Conservation (phyloP, 1,140 invertebrate genomes). For the Drosophila pruinosa region DNA sequence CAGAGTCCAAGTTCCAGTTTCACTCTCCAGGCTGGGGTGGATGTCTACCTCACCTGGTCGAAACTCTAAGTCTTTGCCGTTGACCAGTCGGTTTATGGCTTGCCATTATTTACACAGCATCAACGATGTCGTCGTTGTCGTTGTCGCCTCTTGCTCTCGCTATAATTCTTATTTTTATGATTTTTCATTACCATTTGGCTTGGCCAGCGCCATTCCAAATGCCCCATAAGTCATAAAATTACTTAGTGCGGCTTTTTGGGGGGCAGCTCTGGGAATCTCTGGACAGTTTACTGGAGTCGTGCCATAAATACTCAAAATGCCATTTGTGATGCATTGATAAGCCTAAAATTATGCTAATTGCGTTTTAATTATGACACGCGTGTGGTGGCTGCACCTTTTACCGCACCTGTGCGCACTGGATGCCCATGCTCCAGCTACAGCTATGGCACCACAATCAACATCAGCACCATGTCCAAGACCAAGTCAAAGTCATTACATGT, state of each 20-base stretch:
- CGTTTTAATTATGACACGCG: constrained; percentile 66
- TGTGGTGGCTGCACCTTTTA: constrained; percentile 40
- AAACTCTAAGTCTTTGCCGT: constrained; percentile 7
- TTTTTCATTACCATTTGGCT: constrained; percentile 64
- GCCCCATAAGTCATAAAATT: constrained; percentile 62
- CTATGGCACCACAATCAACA: neutral
- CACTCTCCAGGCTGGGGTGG: neutral
- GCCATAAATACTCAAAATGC: constrained; percentile 55
- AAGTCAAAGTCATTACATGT: constrained; percentile 52
- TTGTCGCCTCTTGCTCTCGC: constrained; percentile 20
- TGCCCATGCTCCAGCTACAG: neutral
- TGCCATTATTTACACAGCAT: constrained; percentile 58
- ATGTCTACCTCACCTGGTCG: neutral
- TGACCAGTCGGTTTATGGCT: constrained; percentile 50
- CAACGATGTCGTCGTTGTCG: constrained; percentile 29
- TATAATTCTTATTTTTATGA: constrained; percentile 67
- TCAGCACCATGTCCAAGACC: constrained; percentile 8
- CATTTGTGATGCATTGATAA: constrained; percentile 67
- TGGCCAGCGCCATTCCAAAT: constrained; percentile 40
- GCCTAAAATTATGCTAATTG: constrained; percentile 66
- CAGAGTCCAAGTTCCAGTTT: no score
- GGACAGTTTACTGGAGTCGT: constrained; percentile 26
- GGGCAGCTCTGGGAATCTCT: neutral
- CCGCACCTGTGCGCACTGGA: constrained; percentile 4
- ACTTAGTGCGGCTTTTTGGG: constrained; percentile 36